These are phyloP conservation scores for Rhamnusium bicolor DNA, from an alignment of 2,888 invertebrate species.

Conservation along the genomic window DNA sequence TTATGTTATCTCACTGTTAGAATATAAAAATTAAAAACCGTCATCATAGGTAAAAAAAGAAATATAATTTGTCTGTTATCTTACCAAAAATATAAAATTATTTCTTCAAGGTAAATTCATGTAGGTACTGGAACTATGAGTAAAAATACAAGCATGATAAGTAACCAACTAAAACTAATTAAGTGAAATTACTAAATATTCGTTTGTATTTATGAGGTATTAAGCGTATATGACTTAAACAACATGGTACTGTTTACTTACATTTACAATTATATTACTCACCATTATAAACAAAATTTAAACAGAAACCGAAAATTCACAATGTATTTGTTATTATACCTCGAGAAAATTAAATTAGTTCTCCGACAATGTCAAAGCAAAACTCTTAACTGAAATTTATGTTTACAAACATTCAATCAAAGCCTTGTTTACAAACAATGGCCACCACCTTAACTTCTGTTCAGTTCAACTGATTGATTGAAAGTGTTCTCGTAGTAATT, in stretches of 20 bases:
- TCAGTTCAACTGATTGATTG: conserved; percentile 16
- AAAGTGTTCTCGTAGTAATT: conserved; percentile 15
- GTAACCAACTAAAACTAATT: too few species aligned
- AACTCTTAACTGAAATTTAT: background rate
- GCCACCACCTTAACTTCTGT: background rate
- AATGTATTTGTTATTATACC: background rate
- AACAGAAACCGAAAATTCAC: background rate
- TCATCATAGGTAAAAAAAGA: too few species aligned
- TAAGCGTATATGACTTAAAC: too few species aligned
- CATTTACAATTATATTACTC: background rate
- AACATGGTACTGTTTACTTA: background rate
- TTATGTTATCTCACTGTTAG: too few species aligned
- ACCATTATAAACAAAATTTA: background rate
- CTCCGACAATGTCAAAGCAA: conserved; percentile 2
- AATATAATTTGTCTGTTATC: too few species aligned
- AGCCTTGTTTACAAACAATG: conserved; percentile 11
- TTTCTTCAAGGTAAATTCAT: too few species aligned
- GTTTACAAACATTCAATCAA: background rate
- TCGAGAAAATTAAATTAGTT: background rate
- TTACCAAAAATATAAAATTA: too few species aligned
- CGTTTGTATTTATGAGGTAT: too few species aligned
- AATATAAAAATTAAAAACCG: too few species aligned
- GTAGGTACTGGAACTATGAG: too few species aligned
- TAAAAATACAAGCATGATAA: too few species aligned
- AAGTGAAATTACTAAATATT: too few species aligned